Evolutionary conservation across 2,113 vertebrate species (phyloP).

Genomic region (Clarias macrocephalus): DNA sequence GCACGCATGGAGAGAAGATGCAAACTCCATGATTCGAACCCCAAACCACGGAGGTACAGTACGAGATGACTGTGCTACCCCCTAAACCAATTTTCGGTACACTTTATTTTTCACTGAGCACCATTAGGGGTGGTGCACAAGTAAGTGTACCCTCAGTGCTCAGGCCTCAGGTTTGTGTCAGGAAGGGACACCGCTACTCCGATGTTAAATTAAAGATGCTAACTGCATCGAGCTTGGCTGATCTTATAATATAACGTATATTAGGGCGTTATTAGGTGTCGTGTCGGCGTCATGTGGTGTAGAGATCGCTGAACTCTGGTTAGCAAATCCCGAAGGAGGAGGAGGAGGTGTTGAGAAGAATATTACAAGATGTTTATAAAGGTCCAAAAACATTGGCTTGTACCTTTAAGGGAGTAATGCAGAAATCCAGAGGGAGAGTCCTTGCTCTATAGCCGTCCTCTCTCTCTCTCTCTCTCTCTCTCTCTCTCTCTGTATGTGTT

Average conservation of each 20-base stretch:
- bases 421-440: constrained; percentile 43
- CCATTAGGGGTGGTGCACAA: too few species aligned
- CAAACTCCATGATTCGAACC: too few species aligned
- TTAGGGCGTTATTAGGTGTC: background rate
- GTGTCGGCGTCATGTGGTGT: background rate
- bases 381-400: background rate
- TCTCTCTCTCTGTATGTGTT: constrained; percentile 5
- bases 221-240: background rate
- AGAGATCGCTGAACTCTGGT: background rate
- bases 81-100: too few species aligned
- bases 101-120: too few species aligned
- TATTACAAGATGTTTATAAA: background rate
- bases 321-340: background rate
- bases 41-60: too few species aligned
- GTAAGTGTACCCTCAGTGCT: too few species aligned
- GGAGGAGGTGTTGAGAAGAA: background rate
- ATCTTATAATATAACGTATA: background rate
- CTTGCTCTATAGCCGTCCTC: constrained; percentile 38
- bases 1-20: too few species aligned
- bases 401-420: constrained; percentile 51
- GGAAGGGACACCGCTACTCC: background rate
- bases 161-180: too few species aligned
- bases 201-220: background rate
- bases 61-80: too few species aligned
- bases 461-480: constrained; percentile 21